phyloP scores from a whole-genome alignment of 2,797 vertebrate species.

The Rhynchonycteris naso region DNA sequence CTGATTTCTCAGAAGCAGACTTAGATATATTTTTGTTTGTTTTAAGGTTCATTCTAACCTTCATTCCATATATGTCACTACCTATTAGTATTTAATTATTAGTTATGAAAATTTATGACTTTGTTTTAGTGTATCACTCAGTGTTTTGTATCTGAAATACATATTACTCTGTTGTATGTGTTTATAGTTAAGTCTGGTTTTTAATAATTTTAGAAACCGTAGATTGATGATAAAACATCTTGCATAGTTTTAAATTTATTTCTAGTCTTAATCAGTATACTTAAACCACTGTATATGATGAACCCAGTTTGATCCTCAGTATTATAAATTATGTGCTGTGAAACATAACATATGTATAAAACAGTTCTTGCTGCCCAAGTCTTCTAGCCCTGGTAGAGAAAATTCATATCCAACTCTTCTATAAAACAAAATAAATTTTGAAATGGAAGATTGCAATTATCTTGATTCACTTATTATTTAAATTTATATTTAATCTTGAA shows the following conservation, averaged over 20 bases:
- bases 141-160: too few species aligned
- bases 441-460: background rate
- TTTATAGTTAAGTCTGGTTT: background rate
- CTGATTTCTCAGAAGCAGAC: background rate
- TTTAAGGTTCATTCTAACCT: background rate
- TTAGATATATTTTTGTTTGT: background rate
- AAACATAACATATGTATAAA: background rate
- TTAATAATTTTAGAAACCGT: background rate
- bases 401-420: background rate
- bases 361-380: background rate
- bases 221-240: background rate
- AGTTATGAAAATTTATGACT: background rate
- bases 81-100: slow-evolving; percentile 33
- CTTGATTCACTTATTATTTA: background rate
- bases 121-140: too few species aligned
- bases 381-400: background rate
- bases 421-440: slow-evolving; percentile 5
- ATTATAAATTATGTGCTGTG: background rate
- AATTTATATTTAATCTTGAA: background rate
- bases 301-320: background rate
- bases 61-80: background rate
- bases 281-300: background rate
- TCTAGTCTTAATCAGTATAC: background rate
- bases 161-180: background rate
- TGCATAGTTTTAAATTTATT: background rate